Base-by-base conservation (phyloP, 2,797 vertebrate genomes). In the Pelodytes ibericus region DNA sequence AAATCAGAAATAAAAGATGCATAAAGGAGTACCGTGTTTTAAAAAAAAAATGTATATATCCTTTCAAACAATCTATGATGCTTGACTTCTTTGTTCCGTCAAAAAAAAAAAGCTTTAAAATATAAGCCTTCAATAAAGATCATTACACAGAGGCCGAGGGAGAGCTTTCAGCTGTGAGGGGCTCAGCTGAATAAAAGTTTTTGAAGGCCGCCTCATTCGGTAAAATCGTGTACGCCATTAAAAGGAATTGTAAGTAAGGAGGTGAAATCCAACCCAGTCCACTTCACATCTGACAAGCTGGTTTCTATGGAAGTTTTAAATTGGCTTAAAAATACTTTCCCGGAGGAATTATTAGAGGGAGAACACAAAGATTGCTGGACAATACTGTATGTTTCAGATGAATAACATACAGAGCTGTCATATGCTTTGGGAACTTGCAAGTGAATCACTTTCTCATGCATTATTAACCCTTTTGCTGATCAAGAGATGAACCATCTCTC, bases 51-150 rank as follows among this genome's bases (percentile, higher is more conserved):
- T 16, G 59, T 59, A 58, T 41, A 65, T 61, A 72, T 66, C 69
- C 62, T 72, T 78, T 72, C 62, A 72, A 61, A 66, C 64, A 57
- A 72, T 65, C 61, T 72, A 69, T 78, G 56, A 78, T 61, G 75
- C 53, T 30, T 59, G 62, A 72, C 68, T 72, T 59, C 75, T 78
- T 72, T 78, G 62, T 78, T 78, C 41, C 51, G 62, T 25, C 66
- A 72, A 60, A 67, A 71, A 72, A 53, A 53, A 22, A 9, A 24
- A n/a, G 24, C n/a, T 77, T 71, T 53, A 31, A 78, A 63, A 76
- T 36, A 5, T 25, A 31, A 75, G 22, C 5, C 73, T 69, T 75
- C 65, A 75, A 75, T 75, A 63, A 61, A 76, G 59, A 76, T 63
- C 69, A 61, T 60, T 69, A 70, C 57, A 67, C 30, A 39, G 56